These are phyloP conservation scores for Beroe forskalii DNA, from an alignment of 37 sponge, comb jelly and placozoan species.

Conservation along the genomic window DNA sequence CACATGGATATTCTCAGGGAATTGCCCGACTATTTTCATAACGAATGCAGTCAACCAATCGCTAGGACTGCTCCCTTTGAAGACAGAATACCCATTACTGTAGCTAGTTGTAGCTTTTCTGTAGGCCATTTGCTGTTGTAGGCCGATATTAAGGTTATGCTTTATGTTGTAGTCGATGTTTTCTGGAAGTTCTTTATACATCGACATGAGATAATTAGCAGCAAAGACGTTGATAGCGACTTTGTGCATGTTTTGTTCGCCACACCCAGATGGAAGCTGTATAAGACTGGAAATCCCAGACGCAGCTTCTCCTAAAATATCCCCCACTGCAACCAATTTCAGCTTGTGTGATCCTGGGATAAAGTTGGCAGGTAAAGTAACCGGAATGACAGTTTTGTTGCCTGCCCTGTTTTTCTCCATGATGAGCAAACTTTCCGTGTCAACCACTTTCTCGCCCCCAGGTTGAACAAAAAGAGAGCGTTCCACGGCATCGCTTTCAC, in stretches of 20 bases:
- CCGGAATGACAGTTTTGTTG: not conserved
- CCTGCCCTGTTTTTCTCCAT: not conserved
- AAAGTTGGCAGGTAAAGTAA: not conserved
- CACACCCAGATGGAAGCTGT: slow-evolving; percentile 36
- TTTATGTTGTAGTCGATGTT: slow-evolving; percentile 21
- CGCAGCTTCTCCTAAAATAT: not conserved
- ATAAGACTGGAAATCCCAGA: not conserved
- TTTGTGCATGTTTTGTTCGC: slow-evolving; percentile 56
- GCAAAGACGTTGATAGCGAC: slow-evolving; percentile 12
- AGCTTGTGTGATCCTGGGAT: slow-evolving; percentile 8
- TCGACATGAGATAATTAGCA: not conserved
- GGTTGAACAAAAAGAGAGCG: not conserved
- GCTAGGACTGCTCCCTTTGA: not conserved
- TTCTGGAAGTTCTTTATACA: slow-evolving; percentile 8
- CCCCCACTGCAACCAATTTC: not conserved
- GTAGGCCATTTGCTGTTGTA: slow-evolving; percentile 20
- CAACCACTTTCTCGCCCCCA: slow-evolving; percentile 1
- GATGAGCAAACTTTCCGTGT: not conserved
- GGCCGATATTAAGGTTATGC: slow-evolving; percentile 34
- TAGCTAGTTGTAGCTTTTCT: not conserved
- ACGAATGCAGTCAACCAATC: slow-evolving; percentile 54
- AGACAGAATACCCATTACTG: slow-evolving; percentile 14
- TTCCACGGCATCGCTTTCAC: not conserved
- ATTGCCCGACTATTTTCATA: not conserved
- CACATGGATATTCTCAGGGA: not conserved